Percentiles rank a stretch among this genome's conserved stretches.
phyloP scores from a whole-genome alignment of 2,113 vertebrate genomes.

The Lonchura striata region DNA sequence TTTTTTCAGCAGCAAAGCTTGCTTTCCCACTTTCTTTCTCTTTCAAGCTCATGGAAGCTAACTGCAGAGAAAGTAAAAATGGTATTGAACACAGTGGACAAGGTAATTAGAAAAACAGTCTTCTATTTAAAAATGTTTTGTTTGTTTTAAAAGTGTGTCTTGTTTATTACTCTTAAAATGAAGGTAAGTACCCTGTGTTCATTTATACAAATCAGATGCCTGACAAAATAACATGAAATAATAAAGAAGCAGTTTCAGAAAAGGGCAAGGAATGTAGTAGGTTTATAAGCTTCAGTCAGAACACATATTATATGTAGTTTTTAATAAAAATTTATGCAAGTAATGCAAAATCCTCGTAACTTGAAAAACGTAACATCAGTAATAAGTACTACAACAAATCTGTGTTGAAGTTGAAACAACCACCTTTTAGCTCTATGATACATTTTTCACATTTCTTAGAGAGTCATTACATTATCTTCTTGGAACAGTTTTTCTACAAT shows the following conservation, averaged over 20 bases:
- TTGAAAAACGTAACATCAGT: neutral
- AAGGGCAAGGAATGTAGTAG: slow-evolving; percentile 14
- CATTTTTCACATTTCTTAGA: neutral
- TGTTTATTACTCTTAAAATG: slow-evolving; percentile 32
- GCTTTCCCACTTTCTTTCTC: slow-evolving; percentile 24
- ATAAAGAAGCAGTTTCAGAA: slow-evolving; percentile 30
- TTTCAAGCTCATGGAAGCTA: slow-evolving; percentile 52
- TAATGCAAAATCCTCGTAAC: slow-evolving; percentile 4
- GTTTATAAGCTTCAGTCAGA: slow-evolving; percentile 13
- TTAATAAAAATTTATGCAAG: slow-evolving; percentile 40
- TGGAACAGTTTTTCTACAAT: neutral
- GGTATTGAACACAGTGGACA: neutral
- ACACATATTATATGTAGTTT: neutral
- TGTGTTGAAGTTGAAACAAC: neutral
- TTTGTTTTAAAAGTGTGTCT: neutral
- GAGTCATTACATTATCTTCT: neutral
- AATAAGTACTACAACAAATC: neutral
- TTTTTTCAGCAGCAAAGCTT: slow-evolving; percentile 47
- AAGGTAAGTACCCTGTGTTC: neutral
- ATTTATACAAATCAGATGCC: slow-evolving; percentile 8
- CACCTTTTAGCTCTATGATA: neutral
- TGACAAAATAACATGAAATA: slow-evolving; percentile 35
- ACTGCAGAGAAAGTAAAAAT: slow-evolving; percentile 46
- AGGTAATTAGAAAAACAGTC: slow-evolving; percentile 50
- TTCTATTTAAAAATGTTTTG: neutral